Conservation (phyloP, 1,140 invertebrate genomes). For the Ruditapes philippinarum region DNA sequence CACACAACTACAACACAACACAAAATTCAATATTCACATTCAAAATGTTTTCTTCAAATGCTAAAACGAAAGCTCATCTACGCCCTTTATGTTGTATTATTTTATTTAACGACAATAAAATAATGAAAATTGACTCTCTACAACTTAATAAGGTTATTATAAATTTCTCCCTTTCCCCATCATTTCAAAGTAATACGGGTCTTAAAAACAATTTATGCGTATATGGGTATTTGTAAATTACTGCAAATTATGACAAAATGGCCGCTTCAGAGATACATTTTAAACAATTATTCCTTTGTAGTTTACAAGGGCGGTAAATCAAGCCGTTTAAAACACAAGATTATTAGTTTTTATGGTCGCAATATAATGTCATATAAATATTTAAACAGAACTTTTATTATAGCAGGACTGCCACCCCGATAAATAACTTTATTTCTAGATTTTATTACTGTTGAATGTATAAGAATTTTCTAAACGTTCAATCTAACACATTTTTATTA, state of each 20-base stretch:
- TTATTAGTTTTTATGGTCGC: constrained; percentile 37
- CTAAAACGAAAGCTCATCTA: background rate
- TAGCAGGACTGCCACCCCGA: background rate
- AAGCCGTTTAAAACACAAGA: constrained; percentile 39
- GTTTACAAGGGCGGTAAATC: constrained; percentile 53
- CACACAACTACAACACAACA: too few species aligned
- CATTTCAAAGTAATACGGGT: constrained; percentile 60
- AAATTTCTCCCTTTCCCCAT: constrained; percentile 36
- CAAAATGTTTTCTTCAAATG: background rate
- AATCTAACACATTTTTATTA: too few species aligned
- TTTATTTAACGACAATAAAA: constrained; percentile 61
- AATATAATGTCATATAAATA: constrained; percentile 48
- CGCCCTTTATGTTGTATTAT: constrained; percentile 42
- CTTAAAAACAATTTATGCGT: constrained; percentile 64
- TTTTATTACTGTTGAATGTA: too few species aligned
- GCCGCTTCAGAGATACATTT: constrained; percentile 29
- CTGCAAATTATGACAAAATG: constrained; percentile 31
- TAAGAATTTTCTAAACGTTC: too few species aligned
- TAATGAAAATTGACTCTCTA: constrained; percentile 21
- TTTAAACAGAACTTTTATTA: constrained; percentile 39
- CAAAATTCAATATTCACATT: background rate
- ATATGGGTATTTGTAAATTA: constrained; percentile 63
- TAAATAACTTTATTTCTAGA: too few species aligned
- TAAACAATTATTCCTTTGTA: constrained; percentile 41
- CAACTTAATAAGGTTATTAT: constrained; percentile 50